Percentiles rank a stretch among this genome's conserved stretches.
Evolutionary conservation across 2,888 invertebrate genomes (phyloP).

Genomic region (Mesorhabditis belari): DNA sequence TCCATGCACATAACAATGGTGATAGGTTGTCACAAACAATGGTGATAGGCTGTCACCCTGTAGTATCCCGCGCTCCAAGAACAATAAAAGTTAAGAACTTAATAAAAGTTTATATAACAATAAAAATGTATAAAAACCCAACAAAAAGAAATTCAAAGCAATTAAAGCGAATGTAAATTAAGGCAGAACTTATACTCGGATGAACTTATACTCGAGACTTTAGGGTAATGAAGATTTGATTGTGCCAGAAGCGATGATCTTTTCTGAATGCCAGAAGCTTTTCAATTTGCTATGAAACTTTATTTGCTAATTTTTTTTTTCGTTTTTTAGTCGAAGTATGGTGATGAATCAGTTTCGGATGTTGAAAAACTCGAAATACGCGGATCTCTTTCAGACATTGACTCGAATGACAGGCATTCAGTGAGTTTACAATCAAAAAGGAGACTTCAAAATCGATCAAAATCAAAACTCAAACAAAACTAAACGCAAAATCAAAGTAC

Average conservation of each 20-base stretch:
- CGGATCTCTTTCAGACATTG: constrained; percentile 44
- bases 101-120: too few species aligned
- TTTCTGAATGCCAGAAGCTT: too few species aligned
- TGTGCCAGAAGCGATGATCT: too few species aligned
- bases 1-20: too few species aligned
- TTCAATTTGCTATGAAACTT: too few species aligned
- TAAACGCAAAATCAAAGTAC: not conserved
- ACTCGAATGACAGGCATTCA: not conserved
- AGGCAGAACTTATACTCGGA: not conserved
- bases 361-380: constrained; percentile 42
- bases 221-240: not conserved
- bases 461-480: not conserved
- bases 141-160: too few species aligned
- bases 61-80: too few species aligned
- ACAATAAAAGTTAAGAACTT: too few species aligned
- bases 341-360: constrained; percentile 43
- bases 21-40: too few species aligned
- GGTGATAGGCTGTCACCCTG: too few species aligned
- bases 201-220: not conserved
- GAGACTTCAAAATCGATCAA: constrained; percentile 7
- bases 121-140: too few species aligned
- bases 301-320: not conserved
- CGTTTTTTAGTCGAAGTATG: not conserved
- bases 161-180: too few species aligned
- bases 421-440: constrained; percentile 15